Evolutionary conservation across 2,888 invertebrate genomes (phyloP).

Genomic region (Apamea epomidion): DNA sequence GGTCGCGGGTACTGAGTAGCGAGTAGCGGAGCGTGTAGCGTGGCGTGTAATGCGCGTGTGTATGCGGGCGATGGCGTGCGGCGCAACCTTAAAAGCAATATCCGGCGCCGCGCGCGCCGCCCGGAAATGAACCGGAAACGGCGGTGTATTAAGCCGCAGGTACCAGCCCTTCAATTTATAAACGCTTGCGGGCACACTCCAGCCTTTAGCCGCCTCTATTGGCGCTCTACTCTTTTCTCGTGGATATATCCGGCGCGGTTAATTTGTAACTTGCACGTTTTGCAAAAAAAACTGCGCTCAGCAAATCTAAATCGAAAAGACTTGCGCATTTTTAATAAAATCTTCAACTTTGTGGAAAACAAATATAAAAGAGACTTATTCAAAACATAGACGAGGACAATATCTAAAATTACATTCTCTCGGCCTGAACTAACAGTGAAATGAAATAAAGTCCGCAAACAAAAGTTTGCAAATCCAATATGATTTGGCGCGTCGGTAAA

Average conservation of each 20-base stretch:
- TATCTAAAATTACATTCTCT: slow-evolving; percentile 88
- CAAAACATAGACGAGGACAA: slow-evolving; percentile 80
- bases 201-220: slow-evolving; percentile 76
- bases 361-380: slow-evolving; percentile 75
- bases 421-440: slow-evolving; percentile 89
- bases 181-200: slow-evolving; percentile 86
- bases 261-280: slow-evolving; percentile 84
- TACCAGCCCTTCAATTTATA: slow-evolving; percentile 91
- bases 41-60: slow-evolving; percentile 71
- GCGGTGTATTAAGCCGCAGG: slow-evolving; percentile 91
- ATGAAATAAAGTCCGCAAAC: slow-evolving; percentile 91
- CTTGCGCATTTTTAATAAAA: slow-evolving; percentile 67
- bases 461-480: slow-evolving; percentile 91
- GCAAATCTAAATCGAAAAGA: slow-evolving; percentile 13
- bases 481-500: slow-evolving; percentile 91
- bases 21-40: slow-evolving; percentile 66
- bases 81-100: slow-evolving; percentile 91
- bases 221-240: slow-evolving; percentile 74
- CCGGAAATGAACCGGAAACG: slow-evolving; percentile 91
- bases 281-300: slow-evolving; percentile 28
- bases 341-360: slow-evolving; percentile 61
- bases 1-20: slow-evolving; percentile 59
- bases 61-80: slow-evolving; percentile 82
- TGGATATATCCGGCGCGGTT: slow-evolving; percentile 84
- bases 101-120: slow-evolving; percentile 90